phyloP scores from a whole-genome alignment of 2,797 vertebrate species.

The Pelodytes ibericus region DNA sequence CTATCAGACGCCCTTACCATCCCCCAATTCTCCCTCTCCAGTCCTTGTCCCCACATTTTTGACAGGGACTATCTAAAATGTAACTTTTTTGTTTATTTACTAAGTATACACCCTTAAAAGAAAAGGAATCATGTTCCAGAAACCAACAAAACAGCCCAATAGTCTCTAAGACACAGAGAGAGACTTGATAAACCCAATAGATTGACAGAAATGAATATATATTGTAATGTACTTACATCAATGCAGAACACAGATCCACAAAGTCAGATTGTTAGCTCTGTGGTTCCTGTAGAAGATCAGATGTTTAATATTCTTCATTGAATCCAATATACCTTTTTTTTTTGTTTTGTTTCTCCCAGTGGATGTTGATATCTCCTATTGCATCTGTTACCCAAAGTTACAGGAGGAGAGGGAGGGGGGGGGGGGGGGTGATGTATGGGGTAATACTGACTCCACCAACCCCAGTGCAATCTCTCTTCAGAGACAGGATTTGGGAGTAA shows the following conservation, averaged over 20 bases:
- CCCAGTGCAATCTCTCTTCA: not conserved
- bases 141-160: no score
- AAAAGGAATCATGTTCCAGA: not conserved
- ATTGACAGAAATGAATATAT: no score
- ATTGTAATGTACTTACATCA: not conserved
- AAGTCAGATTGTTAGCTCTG: slow-evolving; percentile 12
- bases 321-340: slow-evolving; percentile 18
- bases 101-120: slow-evolving; percentile 69
- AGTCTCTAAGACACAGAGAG: no score
- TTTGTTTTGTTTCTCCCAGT: slow-evolving; percentile 9
- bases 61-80: slow-evolving; percentile 72
- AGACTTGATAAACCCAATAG: no score
- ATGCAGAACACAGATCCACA: slow-evolving; percentile 6
- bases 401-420: slow-evolving; percentile 17
- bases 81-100: slow-evolving; percentile 32
- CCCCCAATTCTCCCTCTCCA: slow-evolving; percentile 59
- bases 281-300: slow-evolving; percentile 11
- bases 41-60: slow-evolving; percentile 69
- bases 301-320: slow-evolving; percentile 10
- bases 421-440: slow-evolving; percentile 15
- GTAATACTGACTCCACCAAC: slow-evolving; percentile 67
- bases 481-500: slow-evolving; percentile 79
- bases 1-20: slow-evolving; percentile 58
- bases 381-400: slow-evolving; percentile 38
- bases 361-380: slow-evolving; percentile 35